Base-by-base conservation (phyloP, 1,140 invertebrate genomes). In the Trachymyrmex septentrionalis region DNA sequence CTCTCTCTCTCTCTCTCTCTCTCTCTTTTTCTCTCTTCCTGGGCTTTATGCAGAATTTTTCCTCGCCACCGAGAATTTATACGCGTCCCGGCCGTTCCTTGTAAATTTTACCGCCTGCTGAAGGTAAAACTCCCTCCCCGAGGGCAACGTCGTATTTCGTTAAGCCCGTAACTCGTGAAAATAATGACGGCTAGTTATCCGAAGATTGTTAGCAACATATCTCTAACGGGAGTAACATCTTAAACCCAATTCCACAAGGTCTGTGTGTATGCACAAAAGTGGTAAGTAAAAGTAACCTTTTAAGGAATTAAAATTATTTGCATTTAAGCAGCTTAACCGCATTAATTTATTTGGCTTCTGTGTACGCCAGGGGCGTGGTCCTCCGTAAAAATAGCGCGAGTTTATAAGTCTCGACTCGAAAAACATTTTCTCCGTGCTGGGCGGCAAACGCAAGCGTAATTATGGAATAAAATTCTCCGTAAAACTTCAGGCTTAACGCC, bases 21-120 rank as follows among this genome's bases (percentile, higher is more conserved):
- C 55, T 44, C 12, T 57, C 21, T 24, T 7, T 73, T 27, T 75
- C 53, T 30, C 27, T 57, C 30, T n/a, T 82, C 57, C 64, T 67
- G 34, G 55, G 44, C 44, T 86, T 82, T 72, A 86, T 86, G 77
- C 77, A 64, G 66, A 86, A 86, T 86, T 86, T 86, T 86, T 86
- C 59, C 50, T 50, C 76, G 16, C 64, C 48, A 44, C 53, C 34
- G 69, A 84, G 76, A 91, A 92, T 91, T 92, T 92, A 92, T 91
- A 80, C 86, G 64, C 91, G 86, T 90, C 87, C 86, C 84, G 81
- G 24, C 73, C 82, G 76, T 72, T 80, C 67, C 86, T 78, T 91
- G 86, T 91, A 92, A 91, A 92, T 92, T 91, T 92, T 86, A 87
- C 66, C 85, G 67, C 86, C 71, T 85, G 80, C 48, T 85, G 61